A percentile compares a stretch with the other conserved stretches of the same genome.
phyloP scores from a whole-genome alignment of 2,113 vertebrate species.

The Corydoras maculifer region DNA sequence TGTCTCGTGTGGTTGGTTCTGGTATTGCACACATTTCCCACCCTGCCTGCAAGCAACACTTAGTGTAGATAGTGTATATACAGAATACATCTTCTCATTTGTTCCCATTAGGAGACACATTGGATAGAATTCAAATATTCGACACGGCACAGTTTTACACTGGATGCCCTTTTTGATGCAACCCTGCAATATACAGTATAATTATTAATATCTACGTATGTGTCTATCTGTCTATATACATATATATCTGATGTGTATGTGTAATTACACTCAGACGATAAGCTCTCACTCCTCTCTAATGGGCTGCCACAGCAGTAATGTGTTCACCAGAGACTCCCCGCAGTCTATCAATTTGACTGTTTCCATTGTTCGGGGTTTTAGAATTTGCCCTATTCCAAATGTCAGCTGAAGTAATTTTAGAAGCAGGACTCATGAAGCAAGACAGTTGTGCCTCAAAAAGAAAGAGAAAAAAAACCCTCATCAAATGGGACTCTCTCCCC shows the following conservation, averaged over 20 bases:
- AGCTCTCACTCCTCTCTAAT: constrained; percentile 15
- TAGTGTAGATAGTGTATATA: too few species aligned
- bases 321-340: constrained; percentile 21
- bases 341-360: constrained; percentile 30
- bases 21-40: too few species aligned
- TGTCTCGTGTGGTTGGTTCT: too few species aligned
- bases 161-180: too few species aligned
- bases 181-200: too few species aligned
- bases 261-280: background rate
- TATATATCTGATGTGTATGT: background rate
- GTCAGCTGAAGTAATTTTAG: constrained; percentile 31
- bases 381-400: constrained; percentile 33
- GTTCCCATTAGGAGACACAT: too few species aligned
- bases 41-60: too few species aligned
- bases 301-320: constrained; percentile 11
- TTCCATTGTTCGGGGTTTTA: constrained; percentile 29
- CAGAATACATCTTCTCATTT: too few species aligned
- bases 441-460: constrained; percentile 20
- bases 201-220: too few species aligned
- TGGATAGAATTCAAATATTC: too few species aligned
- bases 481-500: background rate
- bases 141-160: too few species aligned
- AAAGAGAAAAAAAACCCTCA: background rate
- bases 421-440: constrained; percentile 8
- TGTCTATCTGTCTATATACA: background rate